Evolutionary conservation across 2,797 vertebrate species (phyloP).

Genomic region (Steatocranus sp.): DNA sequence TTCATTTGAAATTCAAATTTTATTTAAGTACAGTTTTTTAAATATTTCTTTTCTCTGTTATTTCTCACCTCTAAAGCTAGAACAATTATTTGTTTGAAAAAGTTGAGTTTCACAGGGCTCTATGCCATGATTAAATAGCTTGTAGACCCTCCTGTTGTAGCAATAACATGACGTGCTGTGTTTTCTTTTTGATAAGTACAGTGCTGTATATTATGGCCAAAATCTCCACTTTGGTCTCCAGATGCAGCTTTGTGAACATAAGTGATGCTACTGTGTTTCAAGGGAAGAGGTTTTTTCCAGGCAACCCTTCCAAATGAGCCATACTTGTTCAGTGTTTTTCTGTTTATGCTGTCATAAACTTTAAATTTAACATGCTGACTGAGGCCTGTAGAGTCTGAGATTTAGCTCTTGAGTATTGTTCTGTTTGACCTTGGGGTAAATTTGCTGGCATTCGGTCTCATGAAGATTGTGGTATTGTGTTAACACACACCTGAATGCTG

Average conservation of each 20-base stretch:
- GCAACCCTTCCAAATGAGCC: background rate
- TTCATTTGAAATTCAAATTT: background rate
- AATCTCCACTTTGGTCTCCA: background rate
- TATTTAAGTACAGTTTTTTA: background rate
- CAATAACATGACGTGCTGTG: background rate
- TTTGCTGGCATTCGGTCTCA: background rate
- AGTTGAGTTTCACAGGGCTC: background rate
- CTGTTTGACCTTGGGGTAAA: background rate
- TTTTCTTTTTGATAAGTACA: background rate
- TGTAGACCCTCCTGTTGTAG: background rate
- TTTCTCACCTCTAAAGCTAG: background rate
- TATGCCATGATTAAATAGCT: background rate
- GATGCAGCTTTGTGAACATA: background rate
- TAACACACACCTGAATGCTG: background rate
- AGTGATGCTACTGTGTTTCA: background rate
- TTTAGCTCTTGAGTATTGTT: background rate
- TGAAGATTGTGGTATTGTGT: background rate
- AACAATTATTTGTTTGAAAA: background rate
- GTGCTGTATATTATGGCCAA: background rate
- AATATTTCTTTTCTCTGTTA: background rate
- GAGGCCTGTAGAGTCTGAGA: background rate
- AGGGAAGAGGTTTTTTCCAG: background rate
- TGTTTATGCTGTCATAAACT: background rate
- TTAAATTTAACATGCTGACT: background rate
- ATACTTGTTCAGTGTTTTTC: background rate